Evolutionary conservation across 2,113 vertebrate genomes (phyloP), one percentile per base, ranked within the genome.

Genomic region (Turdus rufiventris): DNA sequence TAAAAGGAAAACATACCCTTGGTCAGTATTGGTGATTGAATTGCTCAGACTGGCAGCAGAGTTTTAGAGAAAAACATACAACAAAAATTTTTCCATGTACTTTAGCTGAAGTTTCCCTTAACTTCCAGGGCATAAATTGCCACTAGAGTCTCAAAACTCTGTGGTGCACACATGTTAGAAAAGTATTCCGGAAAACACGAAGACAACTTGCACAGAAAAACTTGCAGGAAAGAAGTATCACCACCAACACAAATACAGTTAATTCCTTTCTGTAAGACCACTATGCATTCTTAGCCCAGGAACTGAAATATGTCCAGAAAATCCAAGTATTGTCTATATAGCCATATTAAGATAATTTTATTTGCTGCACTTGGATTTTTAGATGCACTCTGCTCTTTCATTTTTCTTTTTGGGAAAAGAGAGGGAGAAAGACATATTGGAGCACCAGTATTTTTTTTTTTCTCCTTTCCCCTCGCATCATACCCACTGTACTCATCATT

Each of bases 91-190:
- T 14, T 31, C 6, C 2, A 4, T 8, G 66, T 16, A 40, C 14
- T 23, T 62, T 40, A 21, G 20, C 8, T 65, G 18, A 75, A 63
- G 36, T 14, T 42, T 38, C 5, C 5, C 6, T 62, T 56, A 48
- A 28, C 5, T 33, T 86, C 17, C 21, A 67, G 20, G 21, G 10
- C 25, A 61, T 40, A 80, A 80, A 26, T 33, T 80, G 15, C 23
- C 66, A 53, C 18, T 63, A 20, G 34, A 42, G 2, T 15, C 1
- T 61, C 65, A 33, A 76, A 57, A 56, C 43, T 43, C 67, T 45
- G 5, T 15, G 4, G 9, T 31, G 21, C 29, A 51, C 7, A 21
- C 3, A 28, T 0, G 1, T 14, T 24, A 36, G 18, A 34, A 61
- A 19, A 71, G 8, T 10, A 3, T 45, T 40, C 29, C 62, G 33